Evolutionary conservation across 1,140 invertebrate species (phyloP).

Genomic region (Zophobas atratus): DNA sequence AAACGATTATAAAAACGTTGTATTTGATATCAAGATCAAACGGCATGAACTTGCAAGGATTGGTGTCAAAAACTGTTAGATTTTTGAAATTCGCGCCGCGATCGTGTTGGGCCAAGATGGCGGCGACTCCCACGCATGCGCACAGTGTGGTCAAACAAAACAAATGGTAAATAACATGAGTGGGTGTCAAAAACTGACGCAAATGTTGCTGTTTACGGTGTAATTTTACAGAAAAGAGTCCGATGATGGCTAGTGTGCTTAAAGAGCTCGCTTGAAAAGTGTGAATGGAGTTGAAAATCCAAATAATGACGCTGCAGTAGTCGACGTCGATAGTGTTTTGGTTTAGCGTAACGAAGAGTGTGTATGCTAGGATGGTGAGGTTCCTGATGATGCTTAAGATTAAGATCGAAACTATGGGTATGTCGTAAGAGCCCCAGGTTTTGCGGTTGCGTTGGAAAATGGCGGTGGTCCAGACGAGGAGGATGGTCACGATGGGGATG

Average conservation of each 20-base stretch:
- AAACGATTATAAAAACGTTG: slow-evolving; percentile 70
- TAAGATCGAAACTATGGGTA: slow-evolving; percentile 69
- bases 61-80: slow-evolving; percentile 44
- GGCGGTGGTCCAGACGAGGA: slow-evolving; percentile 66
- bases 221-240: slow-evolving; percentile 68
- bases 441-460: slow-evolving; percentile 69
- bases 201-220: slow-evolving; percentile 70
- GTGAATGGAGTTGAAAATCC: slow-evolving; percentile 70
- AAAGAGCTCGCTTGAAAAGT: slow-evolving; percentile 72
- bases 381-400: slow-evolving; percentile 68
- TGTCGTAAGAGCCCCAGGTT: slow-evolving; percentile 70
- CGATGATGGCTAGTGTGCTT: slow-evolving; percentile 70
- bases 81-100: slow-evolving; percentile 38
- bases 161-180: slow-evolving; percentile 73
- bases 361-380: slow-evolving; percentile 66
- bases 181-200: slow-evolving; percentile 68
- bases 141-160: slow-evolving; percentile 71
- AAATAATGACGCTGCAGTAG: slow-evolving; percentile 69
- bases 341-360: slow-evolving; percentile 64
- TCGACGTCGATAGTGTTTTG: slow-evolving; percentile 60
- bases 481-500: slow-evolving; percentile 67
- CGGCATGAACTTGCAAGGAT: slow-evolving; percentile 68
- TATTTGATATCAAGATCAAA: slow-evolving; percentile 69
- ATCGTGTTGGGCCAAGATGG: slow-evolving; percentile 66
- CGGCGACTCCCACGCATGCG: slow-evolving; percentile 69